phyloP scores from a whole-genome alignment of 2,113 vertebrate genomes.

The Amazona guildingii region DNA sequence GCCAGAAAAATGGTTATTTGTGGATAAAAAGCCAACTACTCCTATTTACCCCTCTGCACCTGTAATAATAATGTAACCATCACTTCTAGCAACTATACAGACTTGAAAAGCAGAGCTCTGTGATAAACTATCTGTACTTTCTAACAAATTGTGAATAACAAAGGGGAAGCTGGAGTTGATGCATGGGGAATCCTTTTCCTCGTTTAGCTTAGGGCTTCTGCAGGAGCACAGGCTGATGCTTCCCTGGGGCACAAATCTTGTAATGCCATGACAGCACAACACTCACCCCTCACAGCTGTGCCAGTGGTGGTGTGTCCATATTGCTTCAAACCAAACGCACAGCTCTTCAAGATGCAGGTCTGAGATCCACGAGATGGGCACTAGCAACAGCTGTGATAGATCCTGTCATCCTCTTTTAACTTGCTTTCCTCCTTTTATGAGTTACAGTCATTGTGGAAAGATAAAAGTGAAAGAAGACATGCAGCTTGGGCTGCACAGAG shows the following conservation, averaged over 20 bases:
- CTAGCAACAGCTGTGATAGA: not conserved
- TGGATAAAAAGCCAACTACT: not conserved
- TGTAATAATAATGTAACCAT: not conserved
- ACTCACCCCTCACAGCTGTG: not conserved
- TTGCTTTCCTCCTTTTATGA: not conserved
- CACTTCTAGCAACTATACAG: not conserved
- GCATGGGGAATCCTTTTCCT: not conserved
- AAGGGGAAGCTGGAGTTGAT: not conserved
- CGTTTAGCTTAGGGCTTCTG: not conserved
- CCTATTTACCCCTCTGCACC: not conserved
- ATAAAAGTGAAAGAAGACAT: not conserved
- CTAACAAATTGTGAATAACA: not conserved
- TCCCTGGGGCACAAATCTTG: accelerated
- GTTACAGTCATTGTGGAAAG: not conserved
- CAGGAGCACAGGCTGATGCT: not conserved
- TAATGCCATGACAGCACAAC: accelerated
- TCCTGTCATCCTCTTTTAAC: not conserved
- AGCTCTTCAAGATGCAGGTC: not conserved
- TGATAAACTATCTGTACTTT: not conserved
- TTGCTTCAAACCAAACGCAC: not conserved
- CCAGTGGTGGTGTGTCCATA: not conserved
- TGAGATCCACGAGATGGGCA: not conserved
- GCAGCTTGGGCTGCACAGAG: not conserved
- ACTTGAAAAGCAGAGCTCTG: not conserved
- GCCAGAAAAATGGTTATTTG: not conserved